Base-by-base conservation (phyloP, 2,888 invertebrate species). In the Pecten maximus region DNA sequence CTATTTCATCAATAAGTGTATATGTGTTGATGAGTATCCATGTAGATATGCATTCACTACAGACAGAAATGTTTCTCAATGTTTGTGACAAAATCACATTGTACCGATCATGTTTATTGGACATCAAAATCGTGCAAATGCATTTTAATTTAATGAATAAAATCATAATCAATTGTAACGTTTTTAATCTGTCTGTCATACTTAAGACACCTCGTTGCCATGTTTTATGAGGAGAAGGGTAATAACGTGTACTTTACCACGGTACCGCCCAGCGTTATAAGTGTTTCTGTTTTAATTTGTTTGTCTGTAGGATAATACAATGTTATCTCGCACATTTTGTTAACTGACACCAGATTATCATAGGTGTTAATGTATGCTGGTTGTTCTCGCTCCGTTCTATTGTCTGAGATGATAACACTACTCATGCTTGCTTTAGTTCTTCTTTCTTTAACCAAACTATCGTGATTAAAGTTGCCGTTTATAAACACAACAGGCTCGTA, bases 401-500 rank as follows among this genome's bases (percentile, higher is more conserved):
- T 74, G 74, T 74, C 74, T 74, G 2, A 6, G 28, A 74, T 74
- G 74, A 35, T 74, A 74, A 28, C 74, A 35, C 35, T 15, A 16
- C 28, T 12, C 74, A 74, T 74, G 74, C 74, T 35, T 74, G 74
- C 35, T 74, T 28, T 74, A 74, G 74, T 74, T 74, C 74, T 28
- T 74, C 28, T 74, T 74, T 74, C 28, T 28, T 74, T 74, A 74
- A 74, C 74, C 74, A 74, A 74, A 74, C 35, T 74, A 74, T 74
- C 74, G 74, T 28, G 74, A 74, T 74, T 74, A 74, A 74, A 74
- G 35, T 35, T 74, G 35, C 35, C 74, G 74, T 74, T 74, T 74
- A 74, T 28, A 74, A 74, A 74, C 74, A 74, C 74, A 74, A 74
- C 28, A 74, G 74, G 35, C 35, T 74, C 74, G 74, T 74, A 74